These are phyloP conservation scores for Calyptomena viridis DNA, from an alignment of 2,113 vertebrate genomes.

Conservation along the genomic window DNA sequence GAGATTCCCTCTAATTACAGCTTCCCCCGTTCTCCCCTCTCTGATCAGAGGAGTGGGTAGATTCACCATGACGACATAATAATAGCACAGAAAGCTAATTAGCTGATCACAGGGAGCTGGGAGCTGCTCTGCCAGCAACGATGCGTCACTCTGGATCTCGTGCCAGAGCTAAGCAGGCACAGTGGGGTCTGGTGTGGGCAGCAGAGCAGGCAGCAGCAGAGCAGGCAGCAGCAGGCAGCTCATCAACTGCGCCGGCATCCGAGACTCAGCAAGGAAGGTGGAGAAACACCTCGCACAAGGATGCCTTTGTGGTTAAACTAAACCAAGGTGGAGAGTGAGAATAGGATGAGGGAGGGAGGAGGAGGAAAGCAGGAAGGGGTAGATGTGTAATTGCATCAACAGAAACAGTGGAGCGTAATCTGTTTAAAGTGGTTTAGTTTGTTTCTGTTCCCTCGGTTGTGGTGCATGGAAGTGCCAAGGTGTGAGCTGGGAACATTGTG, in stretches of 20 bases:
- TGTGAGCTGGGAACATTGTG: not conserved
- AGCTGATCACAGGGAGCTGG: conserved; percentile 64
- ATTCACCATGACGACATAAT: conserved; percentile 74
- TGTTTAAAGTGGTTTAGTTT: not conserved
- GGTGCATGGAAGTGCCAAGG: not conserved
- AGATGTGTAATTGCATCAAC: rapidly evolving
- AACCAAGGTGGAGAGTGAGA: not conserved
- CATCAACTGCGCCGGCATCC: rapidly evolving
- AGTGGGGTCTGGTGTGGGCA: not conserved
- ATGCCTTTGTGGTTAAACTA: not conserved
- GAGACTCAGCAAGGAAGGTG: not conserved
- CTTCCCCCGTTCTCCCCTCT: conserved; percentile 73
- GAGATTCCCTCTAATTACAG: conserved; percentile 87
- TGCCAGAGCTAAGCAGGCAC: conserved; percentile 13
- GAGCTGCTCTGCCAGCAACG: conserved; percentile 65
- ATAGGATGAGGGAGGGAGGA: not conserved
- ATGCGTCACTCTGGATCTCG: not conserved
- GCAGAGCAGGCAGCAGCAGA: not conserved
- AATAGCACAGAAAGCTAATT: conserved; percentile 74
- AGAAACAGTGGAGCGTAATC: not conserved
- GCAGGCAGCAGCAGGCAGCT: not conserved
- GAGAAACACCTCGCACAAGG: not conserved
- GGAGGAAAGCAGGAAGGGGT: not conserved
- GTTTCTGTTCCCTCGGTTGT: rapidly evolving
- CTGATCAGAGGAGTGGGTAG: conserved; percentile 68